phyloP scores from a whole-genome alignment of 1,140 invertebrate species.

The Helicorthomorpha holstii region DNA sequence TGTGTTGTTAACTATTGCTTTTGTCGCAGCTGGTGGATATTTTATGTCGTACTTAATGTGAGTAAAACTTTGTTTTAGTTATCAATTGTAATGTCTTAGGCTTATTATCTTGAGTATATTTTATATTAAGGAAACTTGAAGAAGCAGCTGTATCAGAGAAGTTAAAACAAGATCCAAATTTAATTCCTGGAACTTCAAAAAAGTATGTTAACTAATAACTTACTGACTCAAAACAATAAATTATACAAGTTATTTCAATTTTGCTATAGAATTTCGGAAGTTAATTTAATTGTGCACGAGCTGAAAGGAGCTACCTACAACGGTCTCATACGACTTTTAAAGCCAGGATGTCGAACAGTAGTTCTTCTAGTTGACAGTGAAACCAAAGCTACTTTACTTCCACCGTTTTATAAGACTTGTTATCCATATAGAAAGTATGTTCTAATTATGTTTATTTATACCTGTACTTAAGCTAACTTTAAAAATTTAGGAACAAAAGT shows the following conservation, averaged over 20 bases:
- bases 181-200: constrained; percentile 1
- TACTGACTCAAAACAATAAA: no score
- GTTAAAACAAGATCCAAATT: constrained; percentile 6
- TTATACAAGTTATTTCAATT: not conserved
- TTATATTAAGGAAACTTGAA: constrained; percentile 43
- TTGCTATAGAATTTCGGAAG: constrained; percentile 6
- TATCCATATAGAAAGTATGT: constrained; percentile 85
- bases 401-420: constrained; percentile 78
- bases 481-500: constrained; percentile 60
- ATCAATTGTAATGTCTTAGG: no score
- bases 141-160: constrained; percentile 52
- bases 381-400: constrained; percentile 64
- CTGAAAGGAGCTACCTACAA: constrained; percentile 87
- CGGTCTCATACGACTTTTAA: constrained; percentile 75
- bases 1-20: constrained; percentile 57
- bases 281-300: constrained; percentile 72
- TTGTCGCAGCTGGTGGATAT: constrained; percentile 66
- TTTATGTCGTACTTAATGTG: constrained; percentile 76
- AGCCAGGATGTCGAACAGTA: constrained; percentile 87
- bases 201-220: not conserved
- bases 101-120: constrained; percentile 1
- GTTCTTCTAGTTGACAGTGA: constrained; percentile 76
- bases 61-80: no score
- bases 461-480: not conserved
- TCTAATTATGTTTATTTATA: constrained; percentile 2